Base-by-base conservation (phyloP, 1,140 invertebrate genomes). In the Halotydeus destructor region DNA sequence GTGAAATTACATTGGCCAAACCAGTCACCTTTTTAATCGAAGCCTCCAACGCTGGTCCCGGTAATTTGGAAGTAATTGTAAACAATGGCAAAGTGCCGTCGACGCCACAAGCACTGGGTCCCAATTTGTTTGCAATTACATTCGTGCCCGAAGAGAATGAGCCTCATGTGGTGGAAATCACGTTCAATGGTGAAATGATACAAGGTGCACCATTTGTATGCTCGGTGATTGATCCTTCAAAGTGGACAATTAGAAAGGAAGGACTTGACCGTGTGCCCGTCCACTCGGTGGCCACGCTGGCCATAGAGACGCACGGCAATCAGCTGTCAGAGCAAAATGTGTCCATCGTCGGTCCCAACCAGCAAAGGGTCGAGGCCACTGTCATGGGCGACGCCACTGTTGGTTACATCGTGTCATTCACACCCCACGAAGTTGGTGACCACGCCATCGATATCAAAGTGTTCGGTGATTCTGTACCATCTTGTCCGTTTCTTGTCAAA, bases 21-120 rank as follows among this genome's bases (percentile, higher is more conserved):
- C 75, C 84, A 0, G 84, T 91, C 24, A 89, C 84, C 46, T 96
- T 97, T 63, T 68, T 88, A 89, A 91, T 98, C 49, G 88, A 98
- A 65, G 94, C 89, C 8, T 82, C 82, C 56, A 79, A 86, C 62
- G 88, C 88, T 22, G 93, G 93, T 22, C 84, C 73, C 23, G 93
- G 93, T 8, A 94, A 94, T 61, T 61, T 98, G 32, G 91, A 97
- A 60, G 88, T 97, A 23, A 88, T 85, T 0, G 88, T 98, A 2
- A 93, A 91, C 52, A 83, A 85, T 31, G 91, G 89, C 0, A 73
- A 83, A 46, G 84, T 91, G 22, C 84, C 88, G 1, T 96, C 88
- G 5, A 85, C 83, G 25, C 88, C 91, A 6, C 80, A 88, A 58
- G 80, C 84, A 12, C 78, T 94, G 56, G 85, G 85, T 31, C 76